Percentiles rank a stretch among this genome's conserved stretches.
Evolutionary conservation across 2,888 invertebrate species (phyloP).

Genomic region (Bhutanitis thaidina): DNA sequence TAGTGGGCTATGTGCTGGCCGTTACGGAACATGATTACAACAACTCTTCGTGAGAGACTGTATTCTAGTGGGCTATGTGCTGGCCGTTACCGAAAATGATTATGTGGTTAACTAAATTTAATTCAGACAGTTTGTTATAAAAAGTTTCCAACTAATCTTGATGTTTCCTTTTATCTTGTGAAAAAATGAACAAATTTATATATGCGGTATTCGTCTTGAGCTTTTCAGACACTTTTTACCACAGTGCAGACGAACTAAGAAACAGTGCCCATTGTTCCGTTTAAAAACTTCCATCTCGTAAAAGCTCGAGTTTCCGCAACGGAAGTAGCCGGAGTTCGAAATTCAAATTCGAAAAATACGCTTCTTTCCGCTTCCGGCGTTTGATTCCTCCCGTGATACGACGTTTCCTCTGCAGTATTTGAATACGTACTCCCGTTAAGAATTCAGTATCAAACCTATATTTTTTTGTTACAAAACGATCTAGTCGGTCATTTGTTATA

Average conservation of each 20-base stretch:
- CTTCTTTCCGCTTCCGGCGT: slow-evolving; percentile 77
- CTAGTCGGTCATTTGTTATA: not conserved
- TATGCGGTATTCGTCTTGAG: slow-evolving; percentile 10
- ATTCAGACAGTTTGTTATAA: too few relatives aligned
- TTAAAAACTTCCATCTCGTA: slow-evolving; percentile 60
- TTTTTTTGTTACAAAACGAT: not conserved
- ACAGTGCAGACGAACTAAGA: slow-evolving; percentile 13
- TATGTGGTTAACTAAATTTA: too few relatives aligned
- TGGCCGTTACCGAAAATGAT: too few relatives aligned
- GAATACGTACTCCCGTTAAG: slow-evolving; percentile 34
- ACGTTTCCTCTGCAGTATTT: slow-evolving; percentile 67
- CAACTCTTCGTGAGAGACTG: too few relatives aligned
- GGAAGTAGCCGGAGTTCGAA: slow-evolving; percentile 73
- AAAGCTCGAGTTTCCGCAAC: slow-evolving; percentile 64
- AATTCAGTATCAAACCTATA: slow-evolving; percentile 4
- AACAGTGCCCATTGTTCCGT: slow-evolving; percentile 33
- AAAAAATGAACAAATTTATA: slow-evolving; percentile 11
- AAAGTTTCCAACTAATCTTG: not conserved
- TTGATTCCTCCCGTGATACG: slow-evolving; percentile 76
- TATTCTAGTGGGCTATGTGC: too few relatives aligned
- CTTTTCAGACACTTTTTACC: slow-evolving; percentile 14
- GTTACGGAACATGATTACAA: too few relatives aligned
- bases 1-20: too few relatives aligned
- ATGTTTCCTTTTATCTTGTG: not conserved
- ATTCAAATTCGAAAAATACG: slow-evolving; percentile 80